These are phyloP conservation scores for Lichenostomus cassidix DNA, from an alignment of 2,113 vertebrate genomes.

Conservation along the genomic window DNA sequence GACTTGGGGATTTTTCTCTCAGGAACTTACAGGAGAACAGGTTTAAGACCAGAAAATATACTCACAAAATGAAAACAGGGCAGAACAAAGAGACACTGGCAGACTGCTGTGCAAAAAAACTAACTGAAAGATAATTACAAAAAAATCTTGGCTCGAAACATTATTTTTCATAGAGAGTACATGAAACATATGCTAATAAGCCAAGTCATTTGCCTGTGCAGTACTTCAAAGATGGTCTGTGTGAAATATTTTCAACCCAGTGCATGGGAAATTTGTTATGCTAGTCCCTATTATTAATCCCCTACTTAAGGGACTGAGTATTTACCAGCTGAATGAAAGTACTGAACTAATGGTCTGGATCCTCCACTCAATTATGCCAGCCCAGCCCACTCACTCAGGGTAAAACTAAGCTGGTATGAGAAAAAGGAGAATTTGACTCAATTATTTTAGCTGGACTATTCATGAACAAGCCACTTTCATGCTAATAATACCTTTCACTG, in stretches of 20 bases:
- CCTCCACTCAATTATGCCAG: not conserved
- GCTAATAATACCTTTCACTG: constrained; percentile 1
- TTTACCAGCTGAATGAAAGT: not conserved
- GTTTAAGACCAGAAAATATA: not conserved
- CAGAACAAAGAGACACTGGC: not conserved
- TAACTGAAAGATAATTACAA: constrained; percentile 2
- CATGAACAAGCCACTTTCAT: not conserved
- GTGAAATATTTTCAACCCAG: constrained; percentile 7
- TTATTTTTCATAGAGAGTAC: constrained; percentile 15
- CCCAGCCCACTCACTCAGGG: not conserved
- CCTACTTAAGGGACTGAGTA: not conserved
- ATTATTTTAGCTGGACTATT: not conserved
- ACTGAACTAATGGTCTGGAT: not conserved
- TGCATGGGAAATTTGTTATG: not conserved
- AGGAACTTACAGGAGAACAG: not conserved
- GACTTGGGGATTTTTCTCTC: not conserved
- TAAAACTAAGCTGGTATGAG: not conserved
- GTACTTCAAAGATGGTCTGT: constrained; percentile 33
- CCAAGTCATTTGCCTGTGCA: constrained; percentile 19
- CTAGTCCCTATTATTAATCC: not conserved
- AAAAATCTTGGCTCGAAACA: not conserved
- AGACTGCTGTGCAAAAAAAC: constrained; percentile 15
- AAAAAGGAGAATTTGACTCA: not conserved
- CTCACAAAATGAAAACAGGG: not conserved
- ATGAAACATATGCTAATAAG: constrained; percentile 51